These are phyloP conservation scores for Okapia johnstoni DNA, from an alignment of 2,113 vertebrate species.

Conservation along the genomic window DNA sequence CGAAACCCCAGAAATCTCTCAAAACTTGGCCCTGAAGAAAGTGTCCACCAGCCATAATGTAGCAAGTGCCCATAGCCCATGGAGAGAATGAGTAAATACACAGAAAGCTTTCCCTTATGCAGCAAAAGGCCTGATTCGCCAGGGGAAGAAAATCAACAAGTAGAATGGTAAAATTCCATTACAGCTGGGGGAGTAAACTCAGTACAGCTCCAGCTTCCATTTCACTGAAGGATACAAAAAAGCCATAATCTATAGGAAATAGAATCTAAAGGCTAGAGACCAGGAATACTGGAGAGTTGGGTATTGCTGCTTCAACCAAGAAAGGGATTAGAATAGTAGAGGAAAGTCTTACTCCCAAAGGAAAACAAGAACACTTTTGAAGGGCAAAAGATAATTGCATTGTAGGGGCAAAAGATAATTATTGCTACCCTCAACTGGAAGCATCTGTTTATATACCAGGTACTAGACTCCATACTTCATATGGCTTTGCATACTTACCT, in stretches of 20 bases:
- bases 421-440: background rate
- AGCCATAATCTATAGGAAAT: background rate
- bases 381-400: too few species aligned
- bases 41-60: too few species aligned
- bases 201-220: too few species aligned
- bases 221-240: background rate
- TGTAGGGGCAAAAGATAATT: too few species aligned
- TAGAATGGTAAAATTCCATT: background rate
- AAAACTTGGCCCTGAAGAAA: background rate
- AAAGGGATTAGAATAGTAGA: background rate
- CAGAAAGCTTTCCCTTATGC: background rate
- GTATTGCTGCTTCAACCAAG: background rate
- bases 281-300: background rate
- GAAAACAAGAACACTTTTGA: background rate
- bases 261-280: background rate
- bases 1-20: background rate
- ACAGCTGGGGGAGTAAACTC: background rate
- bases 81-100: background rate
- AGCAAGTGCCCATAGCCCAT: too few species aligned
- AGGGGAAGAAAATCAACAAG: background rate
- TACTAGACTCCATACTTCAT: accelerated
- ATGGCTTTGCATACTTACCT: background rate
- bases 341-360: background rate
- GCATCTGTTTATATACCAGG: background rate
- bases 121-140: background rate